These are phyloP conservation scores for Callimorpha dominula DNA, from an alignment of 2,888 invertebrate genomes.

Conservation along the genomic window DNA sequence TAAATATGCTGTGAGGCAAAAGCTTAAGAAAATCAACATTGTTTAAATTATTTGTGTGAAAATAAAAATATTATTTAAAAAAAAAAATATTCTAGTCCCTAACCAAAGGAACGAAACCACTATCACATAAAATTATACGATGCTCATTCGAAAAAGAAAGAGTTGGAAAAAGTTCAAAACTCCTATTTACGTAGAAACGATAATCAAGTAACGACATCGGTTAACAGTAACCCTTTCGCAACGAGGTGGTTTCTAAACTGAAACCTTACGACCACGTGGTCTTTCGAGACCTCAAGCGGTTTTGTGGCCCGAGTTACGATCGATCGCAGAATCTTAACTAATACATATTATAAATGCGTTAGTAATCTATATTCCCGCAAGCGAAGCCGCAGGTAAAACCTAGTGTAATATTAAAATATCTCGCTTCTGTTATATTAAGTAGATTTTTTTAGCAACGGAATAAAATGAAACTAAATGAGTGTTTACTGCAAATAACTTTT, in stretches of 20 bases:
- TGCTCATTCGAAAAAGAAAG: constrained; percentile 22
- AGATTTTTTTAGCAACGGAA: background rate
- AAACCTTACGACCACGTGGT: constrained; percentile 61
- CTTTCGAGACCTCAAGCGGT: constrained; percentile 47
- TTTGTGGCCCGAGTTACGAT: constrained; percentile 43
- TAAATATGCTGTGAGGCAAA: too few species aligned
- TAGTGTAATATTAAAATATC: background rate
- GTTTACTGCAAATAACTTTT: background rate
- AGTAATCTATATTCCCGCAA: background rate
- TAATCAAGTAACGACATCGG: constrained; percentile 46
- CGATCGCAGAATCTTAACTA: constrained; percentile 23
- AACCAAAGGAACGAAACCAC: background rate
- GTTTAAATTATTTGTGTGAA: background rate
- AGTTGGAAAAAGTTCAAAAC: constrained; percentile 20
- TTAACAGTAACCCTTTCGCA: constrained; percentile 55
- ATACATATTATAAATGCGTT: background rate
- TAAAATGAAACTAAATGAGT: background rate
- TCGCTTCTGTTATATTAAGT: background rate
- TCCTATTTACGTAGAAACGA: constrained; percentile 31
- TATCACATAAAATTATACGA: constrained; percentile 22
- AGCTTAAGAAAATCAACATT: background rate
- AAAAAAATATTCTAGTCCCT: background rate
- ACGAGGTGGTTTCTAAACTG: constrained; percentile 59
- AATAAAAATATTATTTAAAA: background rate
- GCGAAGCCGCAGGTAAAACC: background rate